A percentile compares a stretch with the other conserved stretches of the same genome.
Evolutionary conservation across 2,797 vertebrate genomes (phyloP).

Genomic region (Stomatorhinus walkeri): DNA sequence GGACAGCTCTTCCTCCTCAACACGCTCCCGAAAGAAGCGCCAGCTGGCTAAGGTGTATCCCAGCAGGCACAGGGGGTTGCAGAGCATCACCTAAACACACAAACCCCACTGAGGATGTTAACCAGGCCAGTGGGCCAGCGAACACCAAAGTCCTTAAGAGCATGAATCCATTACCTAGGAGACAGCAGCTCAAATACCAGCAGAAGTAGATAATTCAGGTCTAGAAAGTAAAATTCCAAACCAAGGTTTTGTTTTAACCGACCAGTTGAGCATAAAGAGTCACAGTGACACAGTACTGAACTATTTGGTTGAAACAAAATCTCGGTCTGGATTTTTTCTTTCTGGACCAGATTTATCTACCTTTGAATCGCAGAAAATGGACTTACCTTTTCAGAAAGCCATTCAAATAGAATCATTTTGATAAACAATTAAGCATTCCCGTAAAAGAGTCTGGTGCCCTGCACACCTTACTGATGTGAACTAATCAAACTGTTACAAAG

Average conservation of each 20-base stretch:
- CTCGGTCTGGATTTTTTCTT: not conserved
- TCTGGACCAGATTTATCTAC: not conserved
- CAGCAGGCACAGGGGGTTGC: conserved; percentile 85
- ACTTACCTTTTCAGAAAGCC: not conserved
- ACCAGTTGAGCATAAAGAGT: not conserved
- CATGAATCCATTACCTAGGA: not conserved
- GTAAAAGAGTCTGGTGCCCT: not conserved
- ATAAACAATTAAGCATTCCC: not conserved
- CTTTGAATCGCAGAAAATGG: not conserved
- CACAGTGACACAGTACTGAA: not conserved
- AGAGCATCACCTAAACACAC: conserved; percentile 75
- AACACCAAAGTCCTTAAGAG: not conserved
- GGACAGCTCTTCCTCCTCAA: conserved; percentile 89
- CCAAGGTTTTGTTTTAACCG: not conserved
- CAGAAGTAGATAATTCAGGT: not conserved
- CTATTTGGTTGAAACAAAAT: not conserved
- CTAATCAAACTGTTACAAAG: not conserved
- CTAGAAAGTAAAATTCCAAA: not conserved
- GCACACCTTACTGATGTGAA: not conserved
- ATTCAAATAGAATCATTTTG: not conserved
- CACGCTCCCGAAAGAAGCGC: conserved; percentile 91
- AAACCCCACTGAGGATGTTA: not conserved
- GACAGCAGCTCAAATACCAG: not conserved
- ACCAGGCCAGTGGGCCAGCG: not conserved
- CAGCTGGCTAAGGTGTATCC: conserved; percentile 86